phyloP scores from a whole-genome alignment of 1,140 invertebrate species.

The Drosophila parvula region DNA sequence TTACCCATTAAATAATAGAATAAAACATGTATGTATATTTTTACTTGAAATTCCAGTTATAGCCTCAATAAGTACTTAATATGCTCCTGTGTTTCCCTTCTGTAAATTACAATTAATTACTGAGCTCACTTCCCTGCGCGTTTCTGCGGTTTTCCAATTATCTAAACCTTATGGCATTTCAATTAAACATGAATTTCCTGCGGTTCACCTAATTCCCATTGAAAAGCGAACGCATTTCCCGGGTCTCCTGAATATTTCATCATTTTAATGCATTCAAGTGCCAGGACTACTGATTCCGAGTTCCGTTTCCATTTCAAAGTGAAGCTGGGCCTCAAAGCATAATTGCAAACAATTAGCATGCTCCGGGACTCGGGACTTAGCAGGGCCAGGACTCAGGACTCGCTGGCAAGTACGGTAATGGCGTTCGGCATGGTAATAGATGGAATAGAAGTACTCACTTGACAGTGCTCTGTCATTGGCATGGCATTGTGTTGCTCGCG shows the following conservation, averaged over 20 bases:
- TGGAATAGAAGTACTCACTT: slow-evolving; percentile 33
- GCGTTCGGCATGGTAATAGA: slow-evolving; percentile 12
- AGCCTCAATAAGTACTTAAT: not conserved
- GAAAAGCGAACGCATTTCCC: slow-evolving; percentile 14
- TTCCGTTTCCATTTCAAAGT: slow-evolving; percentile 52
- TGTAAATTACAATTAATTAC: slow-evolving; percentile 24
- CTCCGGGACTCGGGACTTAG: slow-evolving; percentile 18
- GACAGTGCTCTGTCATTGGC: slow-evolving; percentile 33
- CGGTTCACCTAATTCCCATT: slow-evolving; percentile 35
- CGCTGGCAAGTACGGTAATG: slow-evolving; percentile 17
- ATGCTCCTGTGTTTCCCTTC: no score
- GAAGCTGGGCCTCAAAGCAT: slow-evolving; percentile 65
- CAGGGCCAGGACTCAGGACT: slow-evolving; percentile 4
- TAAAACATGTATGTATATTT: not conserved
- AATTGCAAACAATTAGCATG: slow-evolving; percentile 81
- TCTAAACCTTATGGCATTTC: slow-evolving; percentile 24
- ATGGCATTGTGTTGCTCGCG: slow-evolving; percentile 25
- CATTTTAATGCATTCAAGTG: slow-evolving; percentile 42
- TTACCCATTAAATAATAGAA: not conserved
- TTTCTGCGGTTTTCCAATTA: slow-evolving; percentile 30
- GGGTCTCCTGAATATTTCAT: slow-evolving; percentile 6
- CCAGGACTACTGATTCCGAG: slow-evolving; percentile 22
- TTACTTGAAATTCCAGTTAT: not conserved
- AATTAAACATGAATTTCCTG: slow-evolving; percentile 33
- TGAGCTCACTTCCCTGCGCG: not conserved